Conservation (phyloP, 1,140 invertebrate genomes). For the Aradophagus sp. region DNA sequence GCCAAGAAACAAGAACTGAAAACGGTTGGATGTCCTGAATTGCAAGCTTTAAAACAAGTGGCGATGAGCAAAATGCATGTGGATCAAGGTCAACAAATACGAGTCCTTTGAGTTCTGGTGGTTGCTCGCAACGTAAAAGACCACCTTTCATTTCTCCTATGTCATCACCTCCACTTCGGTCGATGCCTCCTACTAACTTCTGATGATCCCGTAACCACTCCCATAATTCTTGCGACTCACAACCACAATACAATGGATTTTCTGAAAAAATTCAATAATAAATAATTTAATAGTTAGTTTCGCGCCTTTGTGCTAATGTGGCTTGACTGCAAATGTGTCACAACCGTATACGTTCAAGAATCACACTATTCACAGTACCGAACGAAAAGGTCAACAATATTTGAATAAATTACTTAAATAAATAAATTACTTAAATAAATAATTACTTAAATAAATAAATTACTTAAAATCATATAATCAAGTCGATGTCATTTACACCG, state of each 20-base stretch:
- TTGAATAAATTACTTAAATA: too few relatives aligned
- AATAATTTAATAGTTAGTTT: conserved; percentile 1
- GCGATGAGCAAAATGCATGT: conserved; percentile 86
- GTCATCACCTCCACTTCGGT: conserved; percentile 44
- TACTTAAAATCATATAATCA: too few relatives aligned
- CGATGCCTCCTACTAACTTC: conserved; percentile 78
- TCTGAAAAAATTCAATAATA: conserved; percentile 74
- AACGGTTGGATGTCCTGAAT: conserved; percentile 92
- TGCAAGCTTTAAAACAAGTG: conserved; percentile 85
- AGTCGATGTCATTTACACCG: too few relatives aligned
- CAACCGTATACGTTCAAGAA: too few relatives aligned
- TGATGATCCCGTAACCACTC: conserved; percentile 91
- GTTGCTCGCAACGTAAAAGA: conserved; percentile 83
- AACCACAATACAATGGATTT: conserved; percentile 90
- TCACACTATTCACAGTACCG: too few relatives aligned
- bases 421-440: too few relatives aligned
- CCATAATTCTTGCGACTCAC: conserved; percentile 91
- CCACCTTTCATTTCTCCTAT: conserved; percentile 56
- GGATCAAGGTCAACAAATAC: conserved; percentile 85
- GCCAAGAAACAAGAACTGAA: conserved; percentile 91
- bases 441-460: too few relatives aligned
- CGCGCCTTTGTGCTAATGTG: too few relatives aligned
- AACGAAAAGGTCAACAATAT: too few relatives aligned
- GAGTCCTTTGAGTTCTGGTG: conserved; percentile 83
- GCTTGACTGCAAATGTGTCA: too few relatives aligned